Evolutionary conservation across 2,888 invertebrate genomes (phyloP).

Genomic region (Odontocolon sp.): DNA sequence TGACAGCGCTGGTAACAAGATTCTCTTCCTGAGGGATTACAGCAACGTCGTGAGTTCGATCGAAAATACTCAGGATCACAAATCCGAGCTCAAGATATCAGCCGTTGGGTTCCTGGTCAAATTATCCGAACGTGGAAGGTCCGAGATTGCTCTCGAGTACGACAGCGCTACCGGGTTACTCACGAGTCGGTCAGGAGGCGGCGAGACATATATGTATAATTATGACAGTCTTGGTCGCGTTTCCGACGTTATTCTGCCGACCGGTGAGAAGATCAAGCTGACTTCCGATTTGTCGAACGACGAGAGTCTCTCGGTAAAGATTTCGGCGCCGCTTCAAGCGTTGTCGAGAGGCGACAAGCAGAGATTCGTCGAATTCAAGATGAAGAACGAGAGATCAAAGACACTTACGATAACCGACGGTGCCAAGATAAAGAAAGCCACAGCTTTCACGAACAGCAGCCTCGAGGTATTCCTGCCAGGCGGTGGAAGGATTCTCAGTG

Average conservation of each 20-base stretch:
- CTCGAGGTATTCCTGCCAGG: constrained; percentile 89
- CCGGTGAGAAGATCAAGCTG: constrained; percentile 93
- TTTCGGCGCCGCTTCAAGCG: constrained; percentile 84
- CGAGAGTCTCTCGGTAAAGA: constrained; percentile 89
- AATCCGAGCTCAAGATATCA: constrained; percentile 95
- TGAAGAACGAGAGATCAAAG: constrained; percentile 86
- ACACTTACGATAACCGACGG: constrained; percentile 87
- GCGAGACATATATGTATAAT: constrained; percentile 94
- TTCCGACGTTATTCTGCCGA: constrained; percentile 92
- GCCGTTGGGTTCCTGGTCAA: constrained; percentile 95
- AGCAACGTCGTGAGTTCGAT: constrained; percentile 96
- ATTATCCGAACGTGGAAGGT: constrained; percentile 93
- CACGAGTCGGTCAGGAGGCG: constrained; percentile 91
- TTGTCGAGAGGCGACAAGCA: constrained; percentile 83
- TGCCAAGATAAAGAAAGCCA: constrained; percentile 87
- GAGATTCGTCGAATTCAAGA: constrained; percentile 83
- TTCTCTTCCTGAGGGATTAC: constrained; percentile 95
- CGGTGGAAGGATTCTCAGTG: constrained; percentile 88
- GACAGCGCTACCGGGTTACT: constrained; percentile 94
- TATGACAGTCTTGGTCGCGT: constrained; percentile 95
- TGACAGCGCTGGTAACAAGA: constrained; percentile 96
- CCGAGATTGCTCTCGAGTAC: constrained; percentile 94
- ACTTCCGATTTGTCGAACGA: constrained; percentile 89
- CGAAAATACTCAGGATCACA: constrained; percentile 96
- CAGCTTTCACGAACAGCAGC: constrained; percentile 90